Conservation (phyloP, 2,113 vertebrate species). For the Odontophorus gujanensis region DNA sequence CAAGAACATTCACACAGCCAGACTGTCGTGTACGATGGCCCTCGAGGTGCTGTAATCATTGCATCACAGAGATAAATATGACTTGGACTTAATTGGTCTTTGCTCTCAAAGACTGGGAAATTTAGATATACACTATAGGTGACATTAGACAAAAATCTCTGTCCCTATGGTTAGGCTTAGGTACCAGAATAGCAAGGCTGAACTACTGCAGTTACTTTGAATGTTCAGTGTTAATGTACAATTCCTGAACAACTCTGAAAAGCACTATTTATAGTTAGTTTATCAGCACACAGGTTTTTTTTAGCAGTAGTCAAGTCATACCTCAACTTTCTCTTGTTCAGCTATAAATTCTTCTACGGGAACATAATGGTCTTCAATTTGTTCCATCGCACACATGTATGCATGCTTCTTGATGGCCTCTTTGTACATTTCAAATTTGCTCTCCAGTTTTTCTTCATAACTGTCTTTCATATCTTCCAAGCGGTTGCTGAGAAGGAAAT, state of each 20-base stretch:
- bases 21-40: neutral
- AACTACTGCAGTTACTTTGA: neutral
- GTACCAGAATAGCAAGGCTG: neutral
- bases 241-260: neutral
- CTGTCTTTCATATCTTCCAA: conserved; percentile 87
- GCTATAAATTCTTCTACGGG: conserved; percentile 84
- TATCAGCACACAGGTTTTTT: neutral
- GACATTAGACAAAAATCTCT: neutral
- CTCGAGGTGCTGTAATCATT: neutral
- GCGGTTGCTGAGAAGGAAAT: conserved; percentile 75
- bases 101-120: neutral
- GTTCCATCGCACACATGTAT: conserved; percentile 85
- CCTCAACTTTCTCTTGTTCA: conserved; percentile 87
- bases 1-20: neutral
- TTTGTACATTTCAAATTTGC: conserved; percentile 91
- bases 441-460: conserved; percentile 88
- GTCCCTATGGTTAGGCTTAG: neutral
- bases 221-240: neutral
- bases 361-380: conserved; percentile 86
- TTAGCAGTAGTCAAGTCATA: conserved; percentile 30
- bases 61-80: neutral
- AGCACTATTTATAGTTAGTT: neutral
- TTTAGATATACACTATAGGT: neutral
- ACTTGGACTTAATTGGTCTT: neutral
- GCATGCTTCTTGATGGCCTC: conserved; percentile 90